These are phyloP conservation scores for Trididemnum miniatum DNA, from an alignment of 23 tunicate species.

Conservation along the genomic window DNA sequence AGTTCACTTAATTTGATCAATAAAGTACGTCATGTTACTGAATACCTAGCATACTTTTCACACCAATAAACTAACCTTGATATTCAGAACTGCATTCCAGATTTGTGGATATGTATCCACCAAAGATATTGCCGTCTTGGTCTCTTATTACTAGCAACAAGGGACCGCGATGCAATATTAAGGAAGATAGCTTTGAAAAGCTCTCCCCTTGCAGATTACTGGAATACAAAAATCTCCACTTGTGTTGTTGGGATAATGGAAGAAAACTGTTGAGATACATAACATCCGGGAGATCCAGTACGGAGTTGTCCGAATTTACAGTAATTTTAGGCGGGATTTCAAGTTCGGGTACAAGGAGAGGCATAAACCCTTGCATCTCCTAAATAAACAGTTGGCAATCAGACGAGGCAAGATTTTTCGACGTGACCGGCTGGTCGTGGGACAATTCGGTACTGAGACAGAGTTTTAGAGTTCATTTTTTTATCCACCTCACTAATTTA, in stretches of 20 bases:
- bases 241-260: slow-evolving; percentile 40
- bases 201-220: slow-evolving; percentile 85
- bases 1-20: no score
- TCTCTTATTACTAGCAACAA: slow-evolving; percentile 64
- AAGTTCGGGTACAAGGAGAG: slow-evolving; percentile 20
- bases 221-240: slow-evolving; percentile 90
- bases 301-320: slow-evolving; percentile 8
- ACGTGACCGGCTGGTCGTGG: no score
- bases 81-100: slow-evolving; percentile 68
- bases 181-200: slow-evolving; percentile 65
- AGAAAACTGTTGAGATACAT: slow-evolving; percentile 56
- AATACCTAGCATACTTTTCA: no score
- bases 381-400: slow-evolving; percentile 16
- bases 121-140: slow-evolving; percentile 66
- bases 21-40: no score
- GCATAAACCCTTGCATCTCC: slow-evolving; percentile 35
- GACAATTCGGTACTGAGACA: no score
- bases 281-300: slow-evolving; percentile 35
- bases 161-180: slow-evolving; percentile 60
- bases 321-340: slow-evolving; percentile 1
- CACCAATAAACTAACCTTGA: slow-evolving; percentile 81
- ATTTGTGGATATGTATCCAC: slow-evolving; percentile 70
- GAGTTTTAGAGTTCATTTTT: no score
- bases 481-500: no score
- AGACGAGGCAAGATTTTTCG: no score